A percentile compares a stretch with the other conserved stretches of the same genome.
Conservation (phyloP, 1,140 invertebrate genomes). For the Apocrypta bakeri region DNA sequence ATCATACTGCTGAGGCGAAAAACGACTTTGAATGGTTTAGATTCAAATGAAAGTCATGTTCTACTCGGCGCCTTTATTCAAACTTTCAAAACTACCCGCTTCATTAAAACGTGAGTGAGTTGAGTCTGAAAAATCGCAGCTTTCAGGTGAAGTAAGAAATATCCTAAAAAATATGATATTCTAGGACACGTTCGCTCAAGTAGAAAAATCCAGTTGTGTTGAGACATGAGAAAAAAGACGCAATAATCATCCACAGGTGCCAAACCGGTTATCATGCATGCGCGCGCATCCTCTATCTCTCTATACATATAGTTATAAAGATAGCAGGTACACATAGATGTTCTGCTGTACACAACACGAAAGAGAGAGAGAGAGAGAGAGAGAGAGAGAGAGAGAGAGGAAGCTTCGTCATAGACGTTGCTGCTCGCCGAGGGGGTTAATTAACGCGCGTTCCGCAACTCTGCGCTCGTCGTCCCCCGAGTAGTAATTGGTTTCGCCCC, state of each 20-base stretch:
- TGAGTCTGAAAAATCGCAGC: background rate
- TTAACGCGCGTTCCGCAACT: slow-evolving; percentile 8
- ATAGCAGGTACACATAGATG: background rate
- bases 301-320: background rate
- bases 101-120: background rate
- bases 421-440: slow-evolving; percentile 8
- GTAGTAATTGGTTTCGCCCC: slow-evolving; percentile 7
- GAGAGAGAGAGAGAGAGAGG: background rate
- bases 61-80: background rate
- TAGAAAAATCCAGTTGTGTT: too few species aligned
- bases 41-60: background rate
- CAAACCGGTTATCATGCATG: background rate
- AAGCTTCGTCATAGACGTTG: slow-evolving; percentile 15
- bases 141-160: background rate
- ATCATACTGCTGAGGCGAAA: background rate
- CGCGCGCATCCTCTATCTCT: background rate
- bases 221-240: background rate
- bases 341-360: too few species aligned
- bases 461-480: background rate
- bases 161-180: too few species aligned
- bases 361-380: background rate
- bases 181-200: background rate
- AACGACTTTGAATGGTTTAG: background rate
- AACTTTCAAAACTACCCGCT: background rate
- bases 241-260: background rate